Evolutionary conservation across 1,140 invertebrate genomes (phyloP).

Genomic region (Ceratosolen fusciceps): DNA sequence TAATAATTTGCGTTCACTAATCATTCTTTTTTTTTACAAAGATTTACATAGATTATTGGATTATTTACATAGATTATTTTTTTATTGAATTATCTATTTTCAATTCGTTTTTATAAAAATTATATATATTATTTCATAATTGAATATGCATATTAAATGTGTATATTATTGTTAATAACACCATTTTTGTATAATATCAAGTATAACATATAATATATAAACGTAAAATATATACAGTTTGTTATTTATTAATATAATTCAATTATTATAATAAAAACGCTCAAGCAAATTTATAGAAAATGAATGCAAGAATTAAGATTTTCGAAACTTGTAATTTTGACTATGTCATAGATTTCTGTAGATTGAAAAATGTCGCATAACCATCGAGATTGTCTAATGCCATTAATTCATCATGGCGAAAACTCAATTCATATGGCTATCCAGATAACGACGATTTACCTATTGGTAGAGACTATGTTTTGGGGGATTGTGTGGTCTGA

Average conservation of each 20-base stretch:
- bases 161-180: background rate
- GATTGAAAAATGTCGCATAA: constrained; percentile 55
- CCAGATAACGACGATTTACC: constrained; percentile 74
- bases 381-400: constrained; percentile 55
- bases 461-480: constrained; percentile 59
- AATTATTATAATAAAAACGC: background rate
- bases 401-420: constrained; percentile 55
- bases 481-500: constrained; percentile 12
- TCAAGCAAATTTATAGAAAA: background rate
- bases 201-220: too few species aligned
- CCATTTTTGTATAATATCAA: constrained; percentile 2
- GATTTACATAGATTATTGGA: too few species aligned
- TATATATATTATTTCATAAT: too few species aligned
- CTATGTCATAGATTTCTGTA: background rate
- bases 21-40: too few species aligned
- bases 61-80: too few species aligned
- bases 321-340: constrained; percentile 16
- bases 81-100: too few species aligned
- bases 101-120: too few species aligned
- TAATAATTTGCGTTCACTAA: too few species aligned
- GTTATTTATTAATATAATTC: too few species aligned
- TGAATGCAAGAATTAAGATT: background rate
- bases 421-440: constrained; percentile 73
- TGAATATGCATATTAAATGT: too few species aligned
- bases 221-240: too few species aligned